These are phyloP conservation scores for Lynx canadensis DNA, from an alignment of 2,113 vertebrate genomes.

Conservation along the genomic window DNA sequence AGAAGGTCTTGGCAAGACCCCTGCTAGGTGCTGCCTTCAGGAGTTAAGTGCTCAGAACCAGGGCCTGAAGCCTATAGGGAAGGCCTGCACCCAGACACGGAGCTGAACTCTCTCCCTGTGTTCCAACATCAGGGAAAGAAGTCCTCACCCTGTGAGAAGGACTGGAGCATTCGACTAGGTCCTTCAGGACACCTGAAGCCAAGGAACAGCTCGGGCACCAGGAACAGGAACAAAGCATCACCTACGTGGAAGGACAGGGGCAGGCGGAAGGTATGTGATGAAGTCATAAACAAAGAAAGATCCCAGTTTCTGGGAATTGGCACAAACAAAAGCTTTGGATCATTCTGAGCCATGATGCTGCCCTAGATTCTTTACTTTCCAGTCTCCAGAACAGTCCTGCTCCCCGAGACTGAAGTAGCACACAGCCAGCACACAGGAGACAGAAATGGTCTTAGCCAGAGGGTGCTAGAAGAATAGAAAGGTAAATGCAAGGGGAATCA, in stretches of 20 bases:
- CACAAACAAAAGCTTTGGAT: neutral
- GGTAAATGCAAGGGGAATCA: neutral
- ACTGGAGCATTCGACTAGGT: neutral
- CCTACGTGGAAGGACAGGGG: neutral
- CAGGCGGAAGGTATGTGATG: accelerated
- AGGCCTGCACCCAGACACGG: neutral
- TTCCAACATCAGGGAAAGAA: neutral
- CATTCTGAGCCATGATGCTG: neutral
- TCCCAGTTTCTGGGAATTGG: neutral
- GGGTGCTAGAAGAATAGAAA: neutral
- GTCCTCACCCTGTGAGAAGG: neutral
- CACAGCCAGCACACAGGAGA: accelerated
- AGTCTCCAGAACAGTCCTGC: neutral
- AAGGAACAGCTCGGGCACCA: neutral
- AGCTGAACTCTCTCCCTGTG: neutral
- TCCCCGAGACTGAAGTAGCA: neutral
- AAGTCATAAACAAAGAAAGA: neutral
- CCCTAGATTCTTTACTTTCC: neutral
- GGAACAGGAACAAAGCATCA: neutral
- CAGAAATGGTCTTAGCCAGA: neutral
- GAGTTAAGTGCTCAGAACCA: neutral
- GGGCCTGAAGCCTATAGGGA: neutral
- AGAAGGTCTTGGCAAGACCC: neutral
- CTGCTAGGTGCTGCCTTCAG: neutral
- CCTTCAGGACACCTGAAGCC: neutral